Evolutionary conservation across 1,140 invertebrate species (phyloP).

Genomic region (Aphelinus atriplicis): DNA sequence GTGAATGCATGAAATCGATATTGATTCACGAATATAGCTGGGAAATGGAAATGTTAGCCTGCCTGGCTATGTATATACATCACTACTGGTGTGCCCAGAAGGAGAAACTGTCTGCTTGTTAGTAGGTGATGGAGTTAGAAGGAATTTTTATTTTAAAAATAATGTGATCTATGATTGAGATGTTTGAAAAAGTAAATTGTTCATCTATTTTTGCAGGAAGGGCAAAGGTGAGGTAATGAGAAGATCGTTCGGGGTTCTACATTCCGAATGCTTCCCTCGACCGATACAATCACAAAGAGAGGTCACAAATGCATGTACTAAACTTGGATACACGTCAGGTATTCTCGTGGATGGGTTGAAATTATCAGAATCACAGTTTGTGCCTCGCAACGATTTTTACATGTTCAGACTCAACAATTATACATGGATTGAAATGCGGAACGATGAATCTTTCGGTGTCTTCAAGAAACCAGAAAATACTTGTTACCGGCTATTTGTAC

Average conservation of each 20-base stretch:
- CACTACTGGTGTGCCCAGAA: no score
- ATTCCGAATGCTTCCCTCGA: conserved; percentile 67
- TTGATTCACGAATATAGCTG: no score
- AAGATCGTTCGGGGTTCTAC: conserved; percentile 70
- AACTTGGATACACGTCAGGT: conserved; percentile 45
- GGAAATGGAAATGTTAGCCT: no score
- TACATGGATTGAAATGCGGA: conserved; percentile 44
- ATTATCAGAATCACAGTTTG: conserved; percentile 7
- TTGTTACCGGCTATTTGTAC: conserved; percentile 51
- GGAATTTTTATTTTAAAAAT: neutral
- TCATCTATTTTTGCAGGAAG: conserved; percentile 46
- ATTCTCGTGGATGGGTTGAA: conserved; percentile 5
- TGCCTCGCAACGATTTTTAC: conserved; percentile 49
- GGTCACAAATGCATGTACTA: conserved; percentile 40
- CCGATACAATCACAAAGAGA: conserved; percentile 38
- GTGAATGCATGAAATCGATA: no score
- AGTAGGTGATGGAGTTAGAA: conserved; percentile 9
- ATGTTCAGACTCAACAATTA: conserved; percentile 47
- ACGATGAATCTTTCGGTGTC: conserved; percentile 45
- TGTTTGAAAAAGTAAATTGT: conserved; percentile 30
- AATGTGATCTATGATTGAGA: conserved; percentile 4
- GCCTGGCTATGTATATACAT: no score
- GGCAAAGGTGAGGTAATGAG: conserved; percentile 68
- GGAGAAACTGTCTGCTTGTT: conserved; percentile 10
- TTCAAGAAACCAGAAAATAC: conserved; percentile 34